Percentiles rank a stretch among this genome's conserved stretches.
Evolutionary conservation across 1,140 invertebrate genomes (phyloP).

Genomic region (Nylanderia fulva): DNA sequence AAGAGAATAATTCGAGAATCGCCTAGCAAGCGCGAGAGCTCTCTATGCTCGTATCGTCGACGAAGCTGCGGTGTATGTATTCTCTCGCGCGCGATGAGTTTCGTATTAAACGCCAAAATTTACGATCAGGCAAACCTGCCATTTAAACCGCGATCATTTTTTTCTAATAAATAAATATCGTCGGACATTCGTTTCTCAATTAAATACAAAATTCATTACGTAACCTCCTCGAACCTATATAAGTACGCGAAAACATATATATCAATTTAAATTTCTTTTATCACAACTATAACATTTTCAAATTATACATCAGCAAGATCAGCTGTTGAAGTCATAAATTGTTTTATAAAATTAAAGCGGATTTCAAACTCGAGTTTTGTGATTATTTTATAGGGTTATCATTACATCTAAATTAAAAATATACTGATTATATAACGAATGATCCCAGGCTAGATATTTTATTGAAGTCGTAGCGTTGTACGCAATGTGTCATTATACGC

Average conservation of each 20-base stretch:
- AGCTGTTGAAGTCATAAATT: background rate
- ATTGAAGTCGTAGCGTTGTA: background rate
- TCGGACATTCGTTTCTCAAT: conserved; percentile 33
- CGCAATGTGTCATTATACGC: background rate
- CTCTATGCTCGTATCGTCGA: no score
- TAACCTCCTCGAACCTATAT: background rate
- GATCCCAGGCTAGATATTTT: background rate
- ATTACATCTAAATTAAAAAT: background rate
- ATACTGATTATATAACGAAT: background rate
- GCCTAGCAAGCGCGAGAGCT: conserved; percentile 3
- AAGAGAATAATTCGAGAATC: conserved; percentile 69
- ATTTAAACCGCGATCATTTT: conserved; percentile 9
- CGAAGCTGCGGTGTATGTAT: background rate
- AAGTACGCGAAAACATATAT: conserved; percentile 10
- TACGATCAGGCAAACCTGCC: conserved; percentile 32
- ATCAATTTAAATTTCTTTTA: background rate
- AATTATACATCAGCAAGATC: background rate
- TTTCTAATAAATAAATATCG: background rate
- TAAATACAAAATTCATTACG: conserved; percentile 36
- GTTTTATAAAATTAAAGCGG: background rate
- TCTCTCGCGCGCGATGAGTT: conserved; percentile 2
- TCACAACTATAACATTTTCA: conserved; percentile 9
- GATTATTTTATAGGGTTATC: background rate
- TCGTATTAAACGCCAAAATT: conserved; percentile 64
- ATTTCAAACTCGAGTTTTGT: background rate